Percentiles rank a stretch among this genome's conserved stretches.
These are phyloP conservation scores for Lordiphosa fenestrarum DNA, from an alignment of 2,888 invertebrate species.

Conservation along the genomic window DNA sequence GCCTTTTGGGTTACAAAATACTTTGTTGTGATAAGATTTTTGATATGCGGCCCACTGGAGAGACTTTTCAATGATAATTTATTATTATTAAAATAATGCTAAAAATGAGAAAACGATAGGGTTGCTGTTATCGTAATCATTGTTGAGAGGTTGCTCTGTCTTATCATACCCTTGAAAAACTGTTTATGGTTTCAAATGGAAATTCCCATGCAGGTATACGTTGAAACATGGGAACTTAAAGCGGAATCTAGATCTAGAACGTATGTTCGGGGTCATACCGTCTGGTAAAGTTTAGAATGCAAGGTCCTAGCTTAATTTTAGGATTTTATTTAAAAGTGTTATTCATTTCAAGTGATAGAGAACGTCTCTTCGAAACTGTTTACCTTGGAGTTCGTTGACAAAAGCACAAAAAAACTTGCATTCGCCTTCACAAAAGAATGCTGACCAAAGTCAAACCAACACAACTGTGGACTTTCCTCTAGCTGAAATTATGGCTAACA, in stretches of 20 bases:
- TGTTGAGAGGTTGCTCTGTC: no score
- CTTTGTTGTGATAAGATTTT: conserved; percentile 52
- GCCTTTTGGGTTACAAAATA: conserved; percentile 59
- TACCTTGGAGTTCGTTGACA: conserved; percentile 49
- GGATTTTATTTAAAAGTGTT: no score
- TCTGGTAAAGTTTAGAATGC: no score
- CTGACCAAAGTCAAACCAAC: conserved; percentile 47
- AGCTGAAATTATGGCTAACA: conserved; percentile 11
- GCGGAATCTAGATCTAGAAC: no score
- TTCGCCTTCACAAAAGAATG: conserved; percentile 69
- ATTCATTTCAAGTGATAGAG: conserved; percentile 15
- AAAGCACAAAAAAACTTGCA: conserved; percentile 36
- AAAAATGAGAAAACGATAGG: conserved; percentile 37
- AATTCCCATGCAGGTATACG: no score
- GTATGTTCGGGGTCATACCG: no score
- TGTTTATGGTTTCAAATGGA: no score
- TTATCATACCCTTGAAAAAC: no score
- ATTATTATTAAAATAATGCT: conserved; percentile 54
- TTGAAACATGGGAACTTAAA: no score
- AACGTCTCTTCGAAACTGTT: conserved; percentile 28
- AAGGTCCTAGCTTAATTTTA: no score
- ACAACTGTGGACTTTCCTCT: conserved; percentile 37
- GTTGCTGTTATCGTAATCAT: background rate
- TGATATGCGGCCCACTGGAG: conserved; percentile 41
- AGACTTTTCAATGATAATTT: conserved; percentile 56